Percentiles rank a stretch among this genome's conserved stretches.
phyloP scores from a whole-genome alignment of 2,888 invertebrate species.

The Trilocha varians region DNA sequence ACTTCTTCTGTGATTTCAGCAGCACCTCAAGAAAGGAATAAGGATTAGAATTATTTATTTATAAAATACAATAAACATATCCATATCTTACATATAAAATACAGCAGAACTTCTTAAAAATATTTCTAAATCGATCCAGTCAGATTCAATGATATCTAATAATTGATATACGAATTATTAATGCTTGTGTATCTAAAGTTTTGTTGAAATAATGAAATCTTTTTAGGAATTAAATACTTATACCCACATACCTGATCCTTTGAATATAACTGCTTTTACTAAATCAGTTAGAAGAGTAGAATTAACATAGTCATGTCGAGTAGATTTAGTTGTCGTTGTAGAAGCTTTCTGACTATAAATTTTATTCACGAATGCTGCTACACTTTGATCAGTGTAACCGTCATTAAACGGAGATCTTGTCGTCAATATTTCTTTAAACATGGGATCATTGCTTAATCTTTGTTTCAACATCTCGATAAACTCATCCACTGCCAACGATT shows the following conservation, averaged over 20 bases:
- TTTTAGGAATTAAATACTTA: no score
- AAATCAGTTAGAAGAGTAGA: conserved; percentile 59
- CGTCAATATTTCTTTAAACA: conserved; percentile 42
- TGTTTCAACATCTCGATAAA: conserved; percentile 51
- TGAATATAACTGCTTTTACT: conserved; percentile 61
- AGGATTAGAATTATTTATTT: not conserved
- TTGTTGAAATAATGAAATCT: no score
- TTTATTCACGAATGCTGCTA: conserved; percentile 46
- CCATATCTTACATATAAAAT: no score
- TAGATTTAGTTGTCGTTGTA: conserved; percentile 30
- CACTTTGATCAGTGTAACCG: conserved; percentile 37
- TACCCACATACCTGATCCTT: conserved; percentile 45
- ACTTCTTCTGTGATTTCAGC: conserved; percentile 12
- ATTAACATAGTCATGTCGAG: conserved; percentile 42
- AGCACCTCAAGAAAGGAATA: not conserved
- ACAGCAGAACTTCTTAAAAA: no score
- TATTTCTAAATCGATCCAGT: no score
- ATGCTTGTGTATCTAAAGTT: no score
- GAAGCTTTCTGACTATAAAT: conserved; percentile 47
- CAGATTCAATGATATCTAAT: no score
- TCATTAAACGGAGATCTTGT: conserved; percentile 21
- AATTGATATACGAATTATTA: no score
- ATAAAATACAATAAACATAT: not conserved
- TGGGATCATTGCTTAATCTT: conserved; percentile 45
- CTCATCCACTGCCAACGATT: conserved; percentile 42